phyloP scores from a whole-genome alignment of 2,797 vertebrate genomes.

The Pagetopsis macropterus region DNA sequence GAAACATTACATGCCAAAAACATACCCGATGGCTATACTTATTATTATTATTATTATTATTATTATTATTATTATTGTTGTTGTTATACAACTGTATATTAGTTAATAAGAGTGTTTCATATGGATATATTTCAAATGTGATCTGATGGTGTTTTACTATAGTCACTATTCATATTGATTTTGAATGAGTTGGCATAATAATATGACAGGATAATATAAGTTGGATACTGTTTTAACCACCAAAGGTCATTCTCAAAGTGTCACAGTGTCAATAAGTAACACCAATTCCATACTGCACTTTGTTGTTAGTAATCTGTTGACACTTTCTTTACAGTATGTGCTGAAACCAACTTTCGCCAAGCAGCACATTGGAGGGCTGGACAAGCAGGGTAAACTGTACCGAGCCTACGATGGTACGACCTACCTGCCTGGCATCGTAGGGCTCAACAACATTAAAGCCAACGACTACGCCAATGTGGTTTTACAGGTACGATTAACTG shows the following conservation, averaged over 20 bases:
- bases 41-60: no score
- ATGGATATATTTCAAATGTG: not conserved
- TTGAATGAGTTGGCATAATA: not conserved
- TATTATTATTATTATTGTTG: no score
- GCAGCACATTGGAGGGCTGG: slow-evolving; percentile 91
- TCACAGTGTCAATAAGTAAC: not conserved
- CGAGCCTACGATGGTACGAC: slow-evolving; percentile 96
- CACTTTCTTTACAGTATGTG: slow-evolving; percentile 87
- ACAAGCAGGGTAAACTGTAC: slow-evolving; percentile 96
- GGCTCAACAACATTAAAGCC: slow-evolving; percentile 98
- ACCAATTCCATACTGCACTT: not conserved
- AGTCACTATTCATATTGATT: not conserved
- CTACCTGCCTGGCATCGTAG: slow-evolving; percentile 96
- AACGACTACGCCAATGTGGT: slow-evolving; percentile 98
- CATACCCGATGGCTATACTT: no score
- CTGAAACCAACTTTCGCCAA: slow-evolving; percentile 96
- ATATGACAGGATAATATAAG: no score
- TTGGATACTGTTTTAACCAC: not conserved
- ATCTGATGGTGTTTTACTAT: not conserved
- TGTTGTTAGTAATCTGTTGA: slow-evolving; percentile 14
- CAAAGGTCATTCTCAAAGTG: not conserved
- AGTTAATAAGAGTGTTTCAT: not conserved
- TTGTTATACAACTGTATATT: no score
- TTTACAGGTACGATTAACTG: slow-evolving; percentile 87
- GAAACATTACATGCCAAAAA: no score